These are phyloP conservation scores for Colletes latitarsis DNA, from an alignment of 1,140 invertebrate genomes.

Conservation along the genomic window DNA sequence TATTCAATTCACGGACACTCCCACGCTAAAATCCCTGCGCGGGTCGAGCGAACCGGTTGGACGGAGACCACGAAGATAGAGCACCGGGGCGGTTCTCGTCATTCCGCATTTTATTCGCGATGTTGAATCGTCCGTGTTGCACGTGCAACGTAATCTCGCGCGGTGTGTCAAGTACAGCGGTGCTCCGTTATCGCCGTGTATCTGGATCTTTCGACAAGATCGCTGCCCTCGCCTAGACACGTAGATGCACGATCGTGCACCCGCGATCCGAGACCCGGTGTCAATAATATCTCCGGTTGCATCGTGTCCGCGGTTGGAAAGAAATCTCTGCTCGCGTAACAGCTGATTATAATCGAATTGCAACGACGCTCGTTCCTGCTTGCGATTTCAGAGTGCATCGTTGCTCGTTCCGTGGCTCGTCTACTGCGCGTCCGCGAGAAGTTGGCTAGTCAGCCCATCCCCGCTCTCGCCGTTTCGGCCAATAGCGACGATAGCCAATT, in stretches of 20 bases:
- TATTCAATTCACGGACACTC: slow-evolving; percentile 48
- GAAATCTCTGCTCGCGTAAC: slow-evolving; percentile 11
- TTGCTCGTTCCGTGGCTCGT: no score
- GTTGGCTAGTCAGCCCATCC: no score
- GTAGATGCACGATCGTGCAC: slow-evolving; percentile 28
- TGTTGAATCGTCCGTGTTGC: slow-evolving; percentile 56
- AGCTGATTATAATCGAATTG: slow-evolving; percentile 21
- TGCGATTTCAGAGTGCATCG: background rate
- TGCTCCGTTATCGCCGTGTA: slow-evolving; percentile 56
- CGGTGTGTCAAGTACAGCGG: slow-evolving; percentile 61
- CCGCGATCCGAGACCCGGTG: slow-evolving; percentile 47
- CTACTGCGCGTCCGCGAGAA: no score
- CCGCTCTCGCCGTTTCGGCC: no score
- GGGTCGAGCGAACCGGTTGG: slow-evolving; percentile 53
- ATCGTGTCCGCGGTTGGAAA: slow-evolving; percentile 1
- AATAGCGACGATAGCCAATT: no score
- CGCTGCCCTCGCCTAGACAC: slow-evolving; percentile 22
- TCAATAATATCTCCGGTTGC: slow-evolving; percentile 53
- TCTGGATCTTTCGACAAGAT: slow-evolving; percentile 58
- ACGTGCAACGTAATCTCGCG: slow-evolving; percentile 64
- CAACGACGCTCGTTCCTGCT: background rate
- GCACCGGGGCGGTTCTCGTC: slow-evolving; percentile 37
- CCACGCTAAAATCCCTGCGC: slow-evolving; percentile 40
- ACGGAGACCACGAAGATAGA: slow-evolving; percentile 18
- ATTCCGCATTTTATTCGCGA: slow-evolving; percentile 51